phyloP scores from a whole-genome alignment of 2,797 vertebrate species.

The Perodicticus potto region DNA sequence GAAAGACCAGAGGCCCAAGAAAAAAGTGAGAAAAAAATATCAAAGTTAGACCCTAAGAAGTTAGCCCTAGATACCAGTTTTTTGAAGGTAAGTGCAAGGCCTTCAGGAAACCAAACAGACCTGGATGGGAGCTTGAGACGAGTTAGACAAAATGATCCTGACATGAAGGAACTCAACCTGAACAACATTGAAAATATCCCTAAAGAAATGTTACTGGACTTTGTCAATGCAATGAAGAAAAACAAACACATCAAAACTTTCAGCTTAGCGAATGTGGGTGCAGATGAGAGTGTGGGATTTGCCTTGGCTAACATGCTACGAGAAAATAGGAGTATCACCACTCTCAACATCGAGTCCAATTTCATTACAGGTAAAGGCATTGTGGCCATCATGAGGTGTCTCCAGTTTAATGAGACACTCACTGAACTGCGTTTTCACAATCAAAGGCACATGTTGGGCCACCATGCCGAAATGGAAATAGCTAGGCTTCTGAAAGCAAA shows the following conservation, averaged over 20 bases:
- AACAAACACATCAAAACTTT: slow-evolving; percentile 96
- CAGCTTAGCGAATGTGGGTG: slow-evolving; percentile 97
- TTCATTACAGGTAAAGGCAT: slow-evolving; percentile 97
- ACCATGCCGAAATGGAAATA: slow-evolving; percentile 98
- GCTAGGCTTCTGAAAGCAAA: slow-evolving; percentile 97
- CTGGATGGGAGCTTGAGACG: slow-evolving; percentile 94
- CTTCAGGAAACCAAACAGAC: slow-evolving; percentile 98
- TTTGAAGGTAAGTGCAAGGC: slow-evolving; percentile 96
- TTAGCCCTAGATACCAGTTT: slow-evolving; percentile 92
- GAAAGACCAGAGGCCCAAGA: slow-evolving; percentile 84
- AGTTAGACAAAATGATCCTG: slow-evolving; percentile 93
- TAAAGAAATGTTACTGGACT: slow-evolving; percentile 96
- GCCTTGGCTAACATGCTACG: slow-evolving; percentile 97
- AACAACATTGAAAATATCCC: slow-evolving; percentile 99
- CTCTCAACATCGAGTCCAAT: slow-evolving; percentile 97
- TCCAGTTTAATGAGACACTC: slow-evolving; percentile 98
- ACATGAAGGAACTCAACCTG: slow-evolving; percentile 95
- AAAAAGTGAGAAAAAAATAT: slow-evolving; percentile 92
- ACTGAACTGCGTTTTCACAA: slow-evolving; percentile 98
- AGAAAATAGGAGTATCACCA: slow-evolving; percentile 96
- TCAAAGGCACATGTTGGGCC: slow-evolving; percentile 97
- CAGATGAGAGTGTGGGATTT: slow-evolving; percentile 94
- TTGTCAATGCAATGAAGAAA: slow-evolving; percentile 95
- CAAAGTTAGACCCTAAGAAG: slow-evolving; percentile 95
- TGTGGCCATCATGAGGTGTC: slow-evolving; percentile 96